Evolutionary conservation across 92 coral and sea anemone species (phyloP), one percentile per base, ranked within the genome.

Genomic region (Parazoanthus darwini): DNA sequence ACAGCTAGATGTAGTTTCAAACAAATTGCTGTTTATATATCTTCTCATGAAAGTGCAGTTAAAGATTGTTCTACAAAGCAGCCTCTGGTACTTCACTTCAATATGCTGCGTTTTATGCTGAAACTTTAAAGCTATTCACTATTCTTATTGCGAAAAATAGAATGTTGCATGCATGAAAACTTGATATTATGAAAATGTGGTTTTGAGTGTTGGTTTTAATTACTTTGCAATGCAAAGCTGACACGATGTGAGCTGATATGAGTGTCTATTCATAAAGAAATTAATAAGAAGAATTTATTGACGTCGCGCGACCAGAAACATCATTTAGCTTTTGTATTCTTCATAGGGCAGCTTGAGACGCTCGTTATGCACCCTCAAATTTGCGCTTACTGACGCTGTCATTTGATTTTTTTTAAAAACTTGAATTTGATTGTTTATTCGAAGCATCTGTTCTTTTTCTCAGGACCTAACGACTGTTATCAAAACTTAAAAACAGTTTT

Each of bases 371-470:
- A 48, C 51, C 42, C 51, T 48, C 51, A 48, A 48, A 80, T 54
- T 11, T 22, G 18, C n/a, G 25, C 29, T 35, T 42, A 54, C 65
- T 59, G 38, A 10, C 37, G 15, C 25, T 51, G 18, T 22, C 43
- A 36, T 22, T 15, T 0, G 0, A 39, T 48, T 84, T 33, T 71
- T 70, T 13, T 46, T 42, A 10, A 29, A 29, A 29, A 46, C 25
- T 26, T 71, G 54, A 82, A 42, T 70, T 44, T 37, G 26, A 33
- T 26, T 44, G 22, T 84, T 84, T 84, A 46, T 71, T 71, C 18
- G 33, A 36, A 72, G 73, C 66, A 44, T 84, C 67, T 71, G 85
- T 54, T 84, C 79, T 72, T 84, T 68, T 84, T 84, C 78, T 26
- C 87, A 70, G 79, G 67, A 8, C 43, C 38, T 46, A 6, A 38